phyloP scores from a whole-genome alignment of 2,113 vertebrate species.

The Verasper variegatus region DNA sequence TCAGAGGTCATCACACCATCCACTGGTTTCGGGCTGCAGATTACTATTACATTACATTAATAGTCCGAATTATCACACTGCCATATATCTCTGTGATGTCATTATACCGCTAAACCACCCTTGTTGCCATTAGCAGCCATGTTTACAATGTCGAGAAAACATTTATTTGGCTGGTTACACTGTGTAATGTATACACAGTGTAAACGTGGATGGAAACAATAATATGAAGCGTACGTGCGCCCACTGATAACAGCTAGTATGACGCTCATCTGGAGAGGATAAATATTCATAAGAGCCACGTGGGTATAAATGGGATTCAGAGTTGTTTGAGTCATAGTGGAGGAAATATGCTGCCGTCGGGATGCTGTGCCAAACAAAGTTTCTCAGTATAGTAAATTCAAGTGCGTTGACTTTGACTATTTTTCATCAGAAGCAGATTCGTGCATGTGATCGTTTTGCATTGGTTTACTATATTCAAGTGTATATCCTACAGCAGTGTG shows the following conservation, averaged over 20 bases:
- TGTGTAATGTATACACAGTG: conserved; percentile 27
- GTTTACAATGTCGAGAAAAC: conserved; percentile 43
- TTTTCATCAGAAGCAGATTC: conserved; percentile 35
- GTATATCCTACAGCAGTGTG: background rate
- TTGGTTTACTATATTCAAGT: background rate
- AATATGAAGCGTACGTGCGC: conserved; percentile 2
- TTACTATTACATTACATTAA: background rate
- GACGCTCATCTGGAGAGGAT: conserved; percentile 33
- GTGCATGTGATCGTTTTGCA: too few relatives aligned
- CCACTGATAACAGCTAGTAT: conserved; percentile 31
- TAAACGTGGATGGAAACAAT: conserved; percentile 58
- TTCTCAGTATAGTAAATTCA: conserved; percentile 17
- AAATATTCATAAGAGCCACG: conserved; percentile 33
- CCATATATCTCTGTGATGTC: background rate
- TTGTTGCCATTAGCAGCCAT: conserved; percentile 12
- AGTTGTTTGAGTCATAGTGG: conserved; percentile 11
- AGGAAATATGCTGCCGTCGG: conserved; percentile 18
- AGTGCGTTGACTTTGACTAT: conserved; percentile 8
- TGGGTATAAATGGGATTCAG: conserved; percentile 31
- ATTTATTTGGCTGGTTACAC: conserved; percentile 52
- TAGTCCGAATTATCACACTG: background rate
- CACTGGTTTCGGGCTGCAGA: background rate
- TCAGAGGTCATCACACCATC: background rate
- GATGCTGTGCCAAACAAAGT: background rate
- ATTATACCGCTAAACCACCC: background rate